phyloP scores from a whole-genome alignment of 2,113 vertebrate genomes.

The Fregata magnificens region DNA sequence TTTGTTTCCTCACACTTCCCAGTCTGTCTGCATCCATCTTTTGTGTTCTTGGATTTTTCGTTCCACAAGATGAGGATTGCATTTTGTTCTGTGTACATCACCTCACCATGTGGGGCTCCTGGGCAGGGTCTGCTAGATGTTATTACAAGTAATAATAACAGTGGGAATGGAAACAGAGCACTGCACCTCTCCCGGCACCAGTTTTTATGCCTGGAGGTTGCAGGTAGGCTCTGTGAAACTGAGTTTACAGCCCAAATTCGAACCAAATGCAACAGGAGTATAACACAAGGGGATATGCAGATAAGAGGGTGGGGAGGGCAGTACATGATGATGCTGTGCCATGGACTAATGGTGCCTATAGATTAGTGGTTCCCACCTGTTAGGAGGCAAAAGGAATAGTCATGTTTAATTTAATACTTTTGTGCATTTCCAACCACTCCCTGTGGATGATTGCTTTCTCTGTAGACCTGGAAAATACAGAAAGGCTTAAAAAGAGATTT shows the following conservation, averaged over 20 bases:
- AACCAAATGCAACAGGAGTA: neutral
- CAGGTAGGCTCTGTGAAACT: neutral
- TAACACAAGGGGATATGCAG: neutral
- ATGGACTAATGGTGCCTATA: neutral
- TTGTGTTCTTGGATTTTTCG: neutral
- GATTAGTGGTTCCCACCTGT: neutral
- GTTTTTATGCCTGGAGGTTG: neutral
- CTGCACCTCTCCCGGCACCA: neutral
- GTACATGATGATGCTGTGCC: neutral
- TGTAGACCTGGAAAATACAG: neutral
- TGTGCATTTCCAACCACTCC: neutral
- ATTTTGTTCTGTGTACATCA: neutral
- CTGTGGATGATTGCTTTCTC: neutral
- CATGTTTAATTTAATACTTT: neutral
- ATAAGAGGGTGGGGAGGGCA: neutral
- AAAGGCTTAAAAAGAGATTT: neutral
- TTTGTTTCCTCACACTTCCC: neutral
- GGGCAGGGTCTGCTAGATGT: neutral
- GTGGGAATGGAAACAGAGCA: neutral
- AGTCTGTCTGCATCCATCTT: neutral
- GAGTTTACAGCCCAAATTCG: neutral
- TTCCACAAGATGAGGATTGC: neutral
- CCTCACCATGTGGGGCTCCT: rapidly evolving
- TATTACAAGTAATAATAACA: neutral
- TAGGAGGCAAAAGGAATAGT: neutral